These are phyloP conservation scores for Mus minutoides DNA, from an alignment of 2,797 vertebrate species.

Conservation along the genomic window DNA sequence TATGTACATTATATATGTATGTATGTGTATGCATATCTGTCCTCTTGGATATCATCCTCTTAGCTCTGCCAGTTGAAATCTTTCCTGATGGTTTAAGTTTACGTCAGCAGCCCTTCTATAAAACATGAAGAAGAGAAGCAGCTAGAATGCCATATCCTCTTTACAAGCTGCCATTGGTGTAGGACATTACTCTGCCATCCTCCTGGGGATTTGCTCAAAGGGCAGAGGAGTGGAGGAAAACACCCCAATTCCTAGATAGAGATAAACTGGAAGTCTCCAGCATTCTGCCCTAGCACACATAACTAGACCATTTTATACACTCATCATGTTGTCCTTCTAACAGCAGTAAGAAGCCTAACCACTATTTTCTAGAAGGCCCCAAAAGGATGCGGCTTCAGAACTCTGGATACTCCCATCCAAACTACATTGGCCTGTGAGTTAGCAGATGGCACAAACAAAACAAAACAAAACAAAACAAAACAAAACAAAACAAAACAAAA, in stretches of 20 bases:
- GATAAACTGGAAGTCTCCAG: not conserved
- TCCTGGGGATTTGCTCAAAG: slow-evolving; percentile 30
- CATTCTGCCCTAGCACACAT: not conserved
- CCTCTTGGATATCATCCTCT: slow-evolving; percentile 1
- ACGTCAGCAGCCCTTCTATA: slow-evolving; percentile 62
- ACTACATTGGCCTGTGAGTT: not conserved
- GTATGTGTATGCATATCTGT: not conserved
- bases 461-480: no score
- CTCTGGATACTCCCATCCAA: not conserved
- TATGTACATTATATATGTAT: not conserved
- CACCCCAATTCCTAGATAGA: not conserved
- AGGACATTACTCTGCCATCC: slow-evolving; percentile 25
- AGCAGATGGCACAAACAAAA: not conserved
- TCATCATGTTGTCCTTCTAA: not conserved
- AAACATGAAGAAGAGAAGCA: slow-evolving; percentile 51
- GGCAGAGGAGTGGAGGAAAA: not conserved
- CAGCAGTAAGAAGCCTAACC: not conserved
- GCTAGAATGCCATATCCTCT: slow-evolving; percentile 49
- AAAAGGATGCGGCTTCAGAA: not conserved
- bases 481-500: no score
- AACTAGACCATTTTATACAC: not conserved
- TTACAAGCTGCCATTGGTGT: slow-evolving; percentile 43
- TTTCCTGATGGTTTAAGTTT: slow-evolving; percentile 49
- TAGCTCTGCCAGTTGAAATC: slow-evolving; percentile 48
- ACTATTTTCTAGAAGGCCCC: not conserved